phyloP scores from a whole-genome alignment of 2,888 invertebrate species.

The Augiades crinisus region DNA sequence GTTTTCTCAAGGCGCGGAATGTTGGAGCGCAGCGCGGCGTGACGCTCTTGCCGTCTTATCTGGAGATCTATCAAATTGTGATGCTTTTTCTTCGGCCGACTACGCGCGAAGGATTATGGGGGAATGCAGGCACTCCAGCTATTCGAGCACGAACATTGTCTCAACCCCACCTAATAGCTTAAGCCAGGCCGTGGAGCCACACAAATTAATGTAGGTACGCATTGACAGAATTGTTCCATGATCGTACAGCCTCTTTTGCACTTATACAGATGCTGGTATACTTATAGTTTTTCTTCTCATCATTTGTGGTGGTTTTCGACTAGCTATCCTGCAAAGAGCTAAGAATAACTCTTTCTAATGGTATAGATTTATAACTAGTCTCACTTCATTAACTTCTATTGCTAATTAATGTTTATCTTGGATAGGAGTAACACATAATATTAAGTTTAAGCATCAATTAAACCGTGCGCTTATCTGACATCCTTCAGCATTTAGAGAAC shows the following conservation, averaged over 20 bases:
- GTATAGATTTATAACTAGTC: too few relatives aligned
- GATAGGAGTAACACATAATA: too few relatives aligned
- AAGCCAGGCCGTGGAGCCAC: conserved; percentile 9
- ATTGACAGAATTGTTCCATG: neutral
- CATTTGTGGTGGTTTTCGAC: too few relatives aligned
- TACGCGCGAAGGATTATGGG: conserved; percentile 49
- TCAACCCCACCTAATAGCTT: conserved; percentile 31
- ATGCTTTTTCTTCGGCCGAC: conserved; percentile 47
- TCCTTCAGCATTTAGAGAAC: too few relatives aligned
- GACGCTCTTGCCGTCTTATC: conserved; percentile 51
- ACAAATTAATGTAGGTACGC: conserved; percentile 7
- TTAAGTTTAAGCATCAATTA: too few relatives aligned
- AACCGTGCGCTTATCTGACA: too few relatives aligned
- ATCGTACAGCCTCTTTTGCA: neutral
- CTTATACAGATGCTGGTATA: neutral
- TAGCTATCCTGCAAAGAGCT: too few relatives aligned
- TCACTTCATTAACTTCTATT: too few relatives aligned
- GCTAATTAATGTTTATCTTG: too few relatives aligned
- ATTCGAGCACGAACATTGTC: conserved; percentile 39
- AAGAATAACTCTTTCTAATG: too few relatives aligned
- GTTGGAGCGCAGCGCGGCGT: conserved; percentile 47
- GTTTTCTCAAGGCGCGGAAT: conserved; percentile 45
- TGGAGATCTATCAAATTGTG: conserved; percentile 51
- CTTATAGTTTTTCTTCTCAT: too few relatives aligned
- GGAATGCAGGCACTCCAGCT: conserved; percentile 37